Percentiles rank a stretch among this genome's conserved stretches.
Evolutionary conservation across 1,140 invertebrate species (phyloP).

Genomic region (Choristoneura fumiferana): DNA sequence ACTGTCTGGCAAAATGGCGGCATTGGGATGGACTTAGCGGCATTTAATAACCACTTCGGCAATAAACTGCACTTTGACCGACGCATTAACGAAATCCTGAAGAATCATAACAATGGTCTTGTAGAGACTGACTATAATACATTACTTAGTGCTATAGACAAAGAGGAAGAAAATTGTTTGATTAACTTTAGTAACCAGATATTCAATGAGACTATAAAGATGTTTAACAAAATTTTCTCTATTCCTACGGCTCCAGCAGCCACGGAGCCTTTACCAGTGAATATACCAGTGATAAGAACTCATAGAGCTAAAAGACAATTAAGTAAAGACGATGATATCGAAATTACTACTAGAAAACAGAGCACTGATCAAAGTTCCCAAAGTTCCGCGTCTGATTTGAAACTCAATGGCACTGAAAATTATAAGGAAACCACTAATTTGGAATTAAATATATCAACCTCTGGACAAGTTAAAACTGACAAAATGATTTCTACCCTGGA

Average conservation of each 20-base stretch:
- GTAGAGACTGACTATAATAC: constrained; percentile 48
- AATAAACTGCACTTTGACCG: constrained; percentile 35
- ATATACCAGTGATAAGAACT: constrained; percentile 23
- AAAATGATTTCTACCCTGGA: too few species aligned
- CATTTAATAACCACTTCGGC: constrained; percentile 47
- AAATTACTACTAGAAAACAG: neutral
- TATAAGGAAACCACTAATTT: too few species aligned
- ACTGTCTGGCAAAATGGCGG: constrained; percentile 63
- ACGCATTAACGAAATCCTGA: constrained; percentile 48
- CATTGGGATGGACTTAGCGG: constrained; percentile 51
- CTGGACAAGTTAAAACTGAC: too few species aligned
- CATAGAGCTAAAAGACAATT: constrained; percentile 48
- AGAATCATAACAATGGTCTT: constrained; percentile 55
- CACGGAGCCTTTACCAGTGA: constrained; percentile 1
- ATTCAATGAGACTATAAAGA: constrained; percentile 42
- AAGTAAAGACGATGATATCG: constrained; percentile 4
- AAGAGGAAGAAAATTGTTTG: constrained; percentile 48
- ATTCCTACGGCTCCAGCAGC: neutral
- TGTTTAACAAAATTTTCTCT: constrained; percentile 36
- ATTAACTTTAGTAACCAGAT: constrained; percentile 41
- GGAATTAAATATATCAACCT: too few species aligned
- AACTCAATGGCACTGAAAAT: constrained; percentile 2
- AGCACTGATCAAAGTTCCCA: constrained; percentile 11
- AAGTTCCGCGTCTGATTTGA: constrained; percentile 16
- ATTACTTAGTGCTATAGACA: constrained; percentile 42